These are phyloP conservation scores for Reinhardtius hippoglossoides DNA, from an alignment of 2,113 vertebrate species.

Conservation along the genomic window DNA sequence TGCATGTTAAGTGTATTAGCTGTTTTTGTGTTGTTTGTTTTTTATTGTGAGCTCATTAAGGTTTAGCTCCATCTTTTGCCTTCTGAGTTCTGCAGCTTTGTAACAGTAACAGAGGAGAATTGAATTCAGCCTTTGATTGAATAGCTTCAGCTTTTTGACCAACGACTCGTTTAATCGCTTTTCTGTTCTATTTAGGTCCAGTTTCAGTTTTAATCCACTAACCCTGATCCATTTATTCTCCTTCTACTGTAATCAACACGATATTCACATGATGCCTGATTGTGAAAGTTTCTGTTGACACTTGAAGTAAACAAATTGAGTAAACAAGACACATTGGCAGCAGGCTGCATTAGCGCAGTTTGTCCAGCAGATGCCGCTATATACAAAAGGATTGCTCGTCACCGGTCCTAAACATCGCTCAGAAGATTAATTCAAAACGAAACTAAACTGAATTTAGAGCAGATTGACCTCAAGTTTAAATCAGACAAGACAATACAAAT, in stretches of 20 bases:
- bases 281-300: neutral
- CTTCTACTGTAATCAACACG: neutral
- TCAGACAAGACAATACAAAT: neutral
- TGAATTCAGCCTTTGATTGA: neutral
- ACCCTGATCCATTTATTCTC: too few species aligned
- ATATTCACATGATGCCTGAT: too few species aligned
- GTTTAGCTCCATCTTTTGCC: too few species aligned
- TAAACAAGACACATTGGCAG: neutral
- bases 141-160: too few species aligned
- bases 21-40: too few species aligned
- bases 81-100: neutral
- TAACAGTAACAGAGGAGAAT: too few species aligned
- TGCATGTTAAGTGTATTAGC: too few species aligned
- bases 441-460: neutral
- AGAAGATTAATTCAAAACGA: neutral
- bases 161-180: neutral
- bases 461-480: neutral
- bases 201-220: neutral
- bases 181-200: neutral
- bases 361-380: conserved; percentile 63
- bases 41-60: too few species aligned
- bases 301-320: neutral
- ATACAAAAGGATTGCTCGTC: neutral
- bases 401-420: neutral
- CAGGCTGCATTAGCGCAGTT: neutral